These are phyloP conservation scores for Oscheius onirici DNA, from an alignment of 2,888 invertebrate species.

Conservation along the genomic window DNA sequence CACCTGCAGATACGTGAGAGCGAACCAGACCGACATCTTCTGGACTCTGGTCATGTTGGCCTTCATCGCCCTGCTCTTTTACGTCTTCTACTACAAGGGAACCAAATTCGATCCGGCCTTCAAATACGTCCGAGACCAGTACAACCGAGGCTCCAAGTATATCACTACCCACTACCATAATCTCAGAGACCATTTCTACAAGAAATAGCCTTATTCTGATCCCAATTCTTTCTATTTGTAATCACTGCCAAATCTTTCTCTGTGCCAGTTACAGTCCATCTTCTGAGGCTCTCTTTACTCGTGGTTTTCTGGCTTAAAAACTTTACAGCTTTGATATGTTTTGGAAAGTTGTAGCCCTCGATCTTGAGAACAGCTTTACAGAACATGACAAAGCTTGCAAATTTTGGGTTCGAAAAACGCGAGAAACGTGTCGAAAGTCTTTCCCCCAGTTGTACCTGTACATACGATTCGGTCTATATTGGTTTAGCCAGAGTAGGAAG, in stretches of 20 bases:
- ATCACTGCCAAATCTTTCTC: no score
- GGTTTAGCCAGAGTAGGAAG: conserved; percentile 1
- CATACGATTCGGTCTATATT: conserved; percentile 1
- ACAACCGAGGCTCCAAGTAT: conserved; percentile 1
- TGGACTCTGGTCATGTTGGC: conserved; percentile 20
- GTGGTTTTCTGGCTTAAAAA: no score
- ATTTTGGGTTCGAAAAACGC: no score
- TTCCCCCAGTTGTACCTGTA: background rate
- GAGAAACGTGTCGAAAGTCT: no score
- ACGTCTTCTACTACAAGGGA: conserved; percentile 16
- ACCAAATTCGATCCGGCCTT: conserved; percentile 1
- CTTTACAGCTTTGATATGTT: no score
- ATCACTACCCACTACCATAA: conserved; percentile 15
- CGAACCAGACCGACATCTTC: conserved; percentile 21
- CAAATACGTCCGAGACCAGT: conserved; percentile 8
- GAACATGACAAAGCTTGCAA: no score
- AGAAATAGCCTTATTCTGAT: background rate
- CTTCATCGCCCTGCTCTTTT: conserved; percentile 9
- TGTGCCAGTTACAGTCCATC: no score
- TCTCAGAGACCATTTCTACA: conserved; percentile 1
- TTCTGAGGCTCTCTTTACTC: no score
- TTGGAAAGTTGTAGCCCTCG: no score
- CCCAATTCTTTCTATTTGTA: no score
- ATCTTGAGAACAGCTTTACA: no score
- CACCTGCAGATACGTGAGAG: background rate